Evolutionary conservation across 2,113 vertebrate species (phyloP).

Genomic region (Vidua chalybeata): DNA sequence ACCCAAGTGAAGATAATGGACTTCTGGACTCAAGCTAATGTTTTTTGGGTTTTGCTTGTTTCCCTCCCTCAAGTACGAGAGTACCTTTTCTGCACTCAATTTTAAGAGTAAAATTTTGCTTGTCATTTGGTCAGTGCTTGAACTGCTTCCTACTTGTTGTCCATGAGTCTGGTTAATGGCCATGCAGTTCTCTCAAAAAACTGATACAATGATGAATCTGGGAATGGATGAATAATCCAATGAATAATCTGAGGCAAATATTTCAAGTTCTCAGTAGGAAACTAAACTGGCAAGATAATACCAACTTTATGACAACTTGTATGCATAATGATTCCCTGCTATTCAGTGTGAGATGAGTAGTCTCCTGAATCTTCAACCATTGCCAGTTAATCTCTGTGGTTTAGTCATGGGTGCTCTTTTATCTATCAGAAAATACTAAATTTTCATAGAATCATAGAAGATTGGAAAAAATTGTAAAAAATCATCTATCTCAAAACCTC

Average conservation of each 20-base stretch:
- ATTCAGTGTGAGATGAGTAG: background rate
- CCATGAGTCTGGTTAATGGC: background rate
- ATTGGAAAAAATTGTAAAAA: background rate
- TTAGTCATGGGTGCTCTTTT: background rate
- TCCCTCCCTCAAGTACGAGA: background rate
- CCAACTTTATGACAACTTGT: background rate
- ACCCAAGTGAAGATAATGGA: background rate
- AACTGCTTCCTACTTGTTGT: background rate
- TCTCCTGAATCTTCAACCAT: background rate
- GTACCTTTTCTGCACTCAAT: background rate
- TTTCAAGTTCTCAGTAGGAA: background rate
- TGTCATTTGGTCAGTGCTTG: background rate
- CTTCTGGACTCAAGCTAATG: background rate
- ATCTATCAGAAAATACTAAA: background rate
- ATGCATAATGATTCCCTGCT: background rate
- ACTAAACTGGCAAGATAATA: background rate
- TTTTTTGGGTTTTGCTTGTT: background rate
- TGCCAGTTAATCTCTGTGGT: background rate
- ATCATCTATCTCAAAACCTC: background rate
- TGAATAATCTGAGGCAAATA: background rate
- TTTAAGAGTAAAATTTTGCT: background rate
- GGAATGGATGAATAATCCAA: background rate
- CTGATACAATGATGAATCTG: background rate
- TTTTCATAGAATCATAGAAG: background rate
- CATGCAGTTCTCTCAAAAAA: background rate